Conservation (phyloP, 2,888 invertebrate genomes). For the Chrysotoxum bicinctum region DNA sequence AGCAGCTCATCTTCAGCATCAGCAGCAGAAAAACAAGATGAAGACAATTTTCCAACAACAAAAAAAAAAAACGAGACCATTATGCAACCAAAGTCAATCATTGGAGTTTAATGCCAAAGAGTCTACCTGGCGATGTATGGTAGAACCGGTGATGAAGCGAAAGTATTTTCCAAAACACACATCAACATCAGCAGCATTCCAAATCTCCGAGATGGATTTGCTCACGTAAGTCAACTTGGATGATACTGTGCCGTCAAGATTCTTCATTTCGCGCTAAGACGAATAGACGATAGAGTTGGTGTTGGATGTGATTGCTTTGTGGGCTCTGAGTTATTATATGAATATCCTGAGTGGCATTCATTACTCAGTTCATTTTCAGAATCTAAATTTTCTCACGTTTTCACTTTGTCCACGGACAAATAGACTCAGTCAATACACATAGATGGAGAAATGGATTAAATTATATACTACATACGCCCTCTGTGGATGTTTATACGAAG, state of each 20-base stretch:
- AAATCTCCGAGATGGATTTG: constrained; percentile 1
- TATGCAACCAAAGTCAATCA: constrained; percentile 55
- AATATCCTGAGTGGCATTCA: constrained; percentile 34
- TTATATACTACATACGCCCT: constrained; percentile 25
- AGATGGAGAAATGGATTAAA: neutral
- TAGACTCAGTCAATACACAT: neutral
- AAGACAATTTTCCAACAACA: constrained; percentile 15
- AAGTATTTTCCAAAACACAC: constrained; percentile 51
- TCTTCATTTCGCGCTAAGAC: constrained; percentile 21
- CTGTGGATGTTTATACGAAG: constrained; percentile 1
- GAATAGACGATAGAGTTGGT: neutral
- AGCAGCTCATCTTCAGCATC: constrained; percentile 21
- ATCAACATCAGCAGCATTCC: neutral
- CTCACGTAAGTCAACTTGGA: constrained; percentile 18
- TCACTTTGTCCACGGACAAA: constrained; percentile 52
- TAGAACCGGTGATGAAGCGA: constrained; percentile 55
- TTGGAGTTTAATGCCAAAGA: constrained; percentile 35
- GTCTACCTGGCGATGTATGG: constrained; percentile 13
- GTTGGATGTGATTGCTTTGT: constrained; percentile 17
- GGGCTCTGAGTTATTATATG: neutral
- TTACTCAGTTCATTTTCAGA: constrained; percentile 39
- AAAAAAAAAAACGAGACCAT: constrained; percentile 5
- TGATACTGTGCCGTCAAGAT: neutral
- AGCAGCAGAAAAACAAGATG: constrained; percentile 1
- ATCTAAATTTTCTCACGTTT: constrained; percentile 68